Evolutionary conservation across 2,888 invertebrate genomes (phyloP), one percentile per base, ranked within the genome.

Genomic region (Coelogynopora nodosa): DNA sequence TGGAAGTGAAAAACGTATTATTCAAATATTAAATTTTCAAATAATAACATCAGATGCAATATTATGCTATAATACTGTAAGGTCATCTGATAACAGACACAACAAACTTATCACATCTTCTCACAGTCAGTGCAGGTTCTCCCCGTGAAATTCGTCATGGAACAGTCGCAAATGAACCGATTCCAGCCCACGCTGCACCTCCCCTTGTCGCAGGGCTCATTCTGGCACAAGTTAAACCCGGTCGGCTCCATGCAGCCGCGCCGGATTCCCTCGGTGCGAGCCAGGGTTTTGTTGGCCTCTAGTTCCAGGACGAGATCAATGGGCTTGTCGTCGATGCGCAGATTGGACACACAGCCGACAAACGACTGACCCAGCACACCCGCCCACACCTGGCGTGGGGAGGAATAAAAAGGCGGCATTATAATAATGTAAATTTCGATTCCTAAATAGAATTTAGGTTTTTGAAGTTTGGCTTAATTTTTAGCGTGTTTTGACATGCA

Each of bases 111-210:
- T n/a, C n/a, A n/a, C n/a, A n/a, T n/a, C 18, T 49, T n/a, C 91
- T 90, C 90, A 95, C 95, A 95, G 93, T 95, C 93, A 88, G 96
- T 96, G 93, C 98, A 98, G 13, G 96, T 96, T 0, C 96, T 95
- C 30, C 97, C 98, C 0, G 95, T 95, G 90, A 95, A 97, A 88
- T 95, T 94, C 0, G 97, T 97, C 49, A 94, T 94, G 10, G 96
- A 95, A 91, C 98, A 98, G 92, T 98, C 97, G 91, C 98, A 98
- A 85, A 96, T 94, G 89, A 95, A 95, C 87, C 97, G 93, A 92
- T 97, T 97, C 97, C 97, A 98, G 0, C 98, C 98, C 91, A 97
- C 97, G 0, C 94, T 93, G 92, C 98, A 98, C 0, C 96, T 97
- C 0, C 95, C 95, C 91, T 97, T 96, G 92, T 96, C 94, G 90